Percentiles rank a stretch among this genome's conserved stretches.
These are phyloP conservation scores for Hemitrygon akajei DNA, from an alignment of 2,797 vertebrate genomes.

Conservation along the genomic window DNA sequence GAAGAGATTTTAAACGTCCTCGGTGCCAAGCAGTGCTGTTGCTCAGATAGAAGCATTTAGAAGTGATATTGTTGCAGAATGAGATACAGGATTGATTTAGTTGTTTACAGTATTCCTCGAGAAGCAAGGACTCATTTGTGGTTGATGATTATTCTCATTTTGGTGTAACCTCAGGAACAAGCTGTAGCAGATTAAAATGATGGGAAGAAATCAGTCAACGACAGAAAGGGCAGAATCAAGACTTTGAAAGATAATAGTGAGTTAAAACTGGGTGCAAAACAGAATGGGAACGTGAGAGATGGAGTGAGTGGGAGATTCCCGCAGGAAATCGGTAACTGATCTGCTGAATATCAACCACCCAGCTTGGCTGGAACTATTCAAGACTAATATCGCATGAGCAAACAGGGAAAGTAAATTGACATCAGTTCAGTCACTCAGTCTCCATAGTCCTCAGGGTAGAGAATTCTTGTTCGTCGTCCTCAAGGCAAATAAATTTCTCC, in stretches of 20 bases:
- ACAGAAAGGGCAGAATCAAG: neutral
- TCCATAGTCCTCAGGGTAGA: too few relatives aligned
- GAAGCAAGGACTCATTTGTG: too few relatives aligned
- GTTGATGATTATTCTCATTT: too few relatives aligned
- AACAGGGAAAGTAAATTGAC: neutral
- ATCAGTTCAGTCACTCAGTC: too few relatives aligned
- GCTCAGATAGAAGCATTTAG: neutral
- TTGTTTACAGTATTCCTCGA: too few relatives aligned
- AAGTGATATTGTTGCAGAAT: too few relatives aligned
- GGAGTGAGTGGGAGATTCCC: neutral
- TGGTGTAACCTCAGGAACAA: too few relatives aligned
- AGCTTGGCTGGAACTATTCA: neutral
- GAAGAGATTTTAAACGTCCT: neutral
- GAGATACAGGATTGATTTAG: too few relatives aligned
- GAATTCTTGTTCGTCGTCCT: too few relatives aligned
- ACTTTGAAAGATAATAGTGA: neutral
- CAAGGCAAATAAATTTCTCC: too few relatives aligned
- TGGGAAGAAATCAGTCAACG: neutral
- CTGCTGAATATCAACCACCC: neutral
- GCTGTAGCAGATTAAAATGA: neutral
- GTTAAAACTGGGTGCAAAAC: neutral
- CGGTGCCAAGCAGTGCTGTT: neutral
- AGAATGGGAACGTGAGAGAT: neutral
- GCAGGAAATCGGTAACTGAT: neutral
- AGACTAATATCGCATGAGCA: neutral